Percentiles rank a stretch among this genome's conserved stretches.
phyloP scores from a whole-genome alignment of 2,888 invertebrate genomes.

The Diaperis boleti region DNA sequence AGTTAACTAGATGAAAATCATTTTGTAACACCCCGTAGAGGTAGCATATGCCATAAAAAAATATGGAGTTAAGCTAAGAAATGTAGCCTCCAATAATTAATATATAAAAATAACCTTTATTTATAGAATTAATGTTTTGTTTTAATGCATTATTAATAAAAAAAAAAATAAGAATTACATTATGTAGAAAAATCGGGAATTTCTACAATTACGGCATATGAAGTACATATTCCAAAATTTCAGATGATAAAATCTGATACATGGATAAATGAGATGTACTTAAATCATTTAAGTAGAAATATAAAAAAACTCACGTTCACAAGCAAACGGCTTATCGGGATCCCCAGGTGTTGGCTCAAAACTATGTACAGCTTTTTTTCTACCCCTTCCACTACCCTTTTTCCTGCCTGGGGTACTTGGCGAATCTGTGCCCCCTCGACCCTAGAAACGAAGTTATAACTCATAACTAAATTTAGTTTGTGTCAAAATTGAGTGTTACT shows the following conservation, averaged over 20 bases:
- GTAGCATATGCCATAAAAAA: no score
- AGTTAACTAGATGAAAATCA: no score
- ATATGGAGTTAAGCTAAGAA: no score
- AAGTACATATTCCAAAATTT: slow-evolving; percentile 40
- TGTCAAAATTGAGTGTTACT: no score
- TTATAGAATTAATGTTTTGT: no score
- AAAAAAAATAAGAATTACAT: no score
- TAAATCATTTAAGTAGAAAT: slow-evolving; percentile 1
- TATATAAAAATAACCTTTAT: no score
- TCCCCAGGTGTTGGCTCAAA: slow-evolving; percentile 73
- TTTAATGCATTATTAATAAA: no score
- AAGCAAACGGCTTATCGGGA: slow-evolving; percentile 89
- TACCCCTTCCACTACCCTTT: slow-evolving; percentile 68
- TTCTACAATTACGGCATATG: background rate
- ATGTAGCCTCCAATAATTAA: no score
- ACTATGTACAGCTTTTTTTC: slow-evolving; percentile 68
- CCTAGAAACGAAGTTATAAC: no score
- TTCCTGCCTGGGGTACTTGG: slow-evolving; percentile 65
- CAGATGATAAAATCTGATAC: slow-evolving; percentile 11
- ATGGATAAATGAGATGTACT: slow-evolving; percentile 23
- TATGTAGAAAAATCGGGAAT: slow-evolving; percentile 17
- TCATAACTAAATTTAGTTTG: no score
- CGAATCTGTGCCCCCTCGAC: slow-evolving; percentile 63
- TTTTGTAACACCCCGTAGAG: no score
- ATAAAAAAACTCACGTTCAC: slow-evolving; percentile 83